Evolutionary conservation across 2,888 invertebrate species (phyloP), one percentile per base, ranked within the genome.

Genomic region (Oligia strigilis): DNA sequence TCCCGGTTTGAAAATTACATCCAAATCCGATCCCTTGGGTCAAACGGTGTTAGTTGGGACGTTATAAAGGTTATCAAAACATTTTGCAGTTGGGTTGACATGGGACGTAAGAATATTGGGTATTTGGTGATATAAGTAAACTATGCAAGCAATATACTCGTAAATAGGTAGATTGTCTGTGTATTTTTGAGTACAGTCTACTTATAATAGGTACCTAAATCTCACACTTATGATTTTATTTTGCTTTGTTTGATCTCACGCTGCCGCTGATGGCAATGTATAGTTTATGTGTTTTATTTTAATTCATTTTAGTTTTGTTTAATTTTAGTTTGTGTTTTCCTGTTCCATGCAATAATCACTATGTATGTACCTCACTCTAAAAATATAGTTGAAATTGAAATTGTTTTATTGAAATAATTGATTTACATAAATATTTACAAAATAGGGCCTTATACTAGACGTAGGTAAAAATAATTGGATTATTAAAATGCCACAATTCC

Each of bases 1-100:
- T 76, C 72, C 67, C 66, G 52, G 55, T 73, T 75, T 64, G 64
- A 52, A 85, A 75, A 77, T 84, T 81, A 81, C 72, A 72, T 66
- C 60, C 70, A 73, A 78, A 77, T 52, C 52, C 29, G 75, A 73
- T 66, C 84, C 71, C 64, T 71, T 29, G 66, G 80, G 80, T 77
- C 74, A 80, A 72, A 84, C 14, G 73, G 66, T 69, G 66, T 80
- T 80, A 84, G 73, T 77, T 72, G 58, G 70, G 72, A 43, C 13
- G 62, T 52, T 70, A 67, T 58, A 60, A 67, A 72, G 72, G 72
- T 81, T 77, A 64, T 72, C 46, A 82, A 72, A 82, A 62, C 49
- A 82, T 81, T 81, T 72, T 82, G 62, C 58, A 58, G 77, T n/a
- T 62, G n/a, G 40, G 19, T 64, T 72, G 17, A 72, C 40, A 64